These are phyloP conservation scores for Phylloscopus collybita DNA, from an alignment of 2,797 vertebrate species.

Conservation along the genomic window DNA sequence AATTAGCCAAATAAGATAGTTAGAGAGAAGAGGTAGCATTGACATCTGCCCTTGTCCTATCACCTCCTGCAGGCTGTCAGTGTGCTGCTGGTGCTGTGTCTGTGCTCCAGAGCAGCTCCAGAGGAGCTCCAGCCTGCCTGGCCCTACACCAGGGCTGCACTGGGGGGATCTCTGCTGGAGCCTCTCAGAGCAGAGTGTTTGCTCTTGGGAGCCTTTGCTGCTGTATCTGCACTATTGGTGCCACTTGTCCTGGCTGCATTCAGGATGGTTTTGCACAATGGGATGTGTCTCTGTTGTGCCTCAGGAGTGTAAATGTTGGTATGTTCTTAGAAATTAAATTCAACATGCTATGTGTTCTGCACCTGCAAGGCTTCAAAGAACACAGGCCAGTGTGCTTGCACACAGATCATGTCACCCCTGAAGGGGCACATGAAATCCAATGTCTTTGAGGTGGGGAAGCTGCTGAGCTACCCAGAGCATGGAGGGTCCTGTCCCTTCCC, in stretches of 20 bases:
- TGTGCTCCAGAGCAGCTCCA: background rate
- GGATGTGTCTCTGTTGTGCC: background rate
- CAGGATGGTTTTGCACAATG: background rate
- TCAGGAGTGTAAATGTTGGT: background rate
- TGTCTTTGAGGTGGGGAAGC: background rate
- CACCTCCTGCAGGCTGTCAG: rapidly evolving
- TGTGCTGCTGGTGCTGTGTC: background rate
- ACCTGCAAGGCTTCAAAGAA: background rate
- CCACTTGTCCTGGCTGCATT: background rate
- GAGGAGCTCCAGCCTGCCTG: background rate
- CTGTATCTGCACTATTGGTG: rapidly evolving
- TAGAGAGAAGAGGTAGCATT: background rate
- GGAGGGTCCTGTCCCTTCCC: background rate
- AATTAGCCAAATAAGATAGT: background rate
- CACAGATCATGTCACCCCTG: rapidly evolving
- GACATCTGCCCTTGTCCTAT: background rate
- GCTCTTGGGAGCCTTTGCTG: background rate
- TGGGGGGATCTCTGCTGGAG: background rate
- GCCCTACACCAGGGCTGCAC: rapidly evolving
- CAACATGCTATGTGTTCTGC: rapidly evolving
- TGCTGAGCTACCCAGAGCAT: background rate
- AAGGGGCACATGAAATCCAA: rapidly evolving
- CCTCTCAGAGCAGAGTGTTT: rapidly evolving
- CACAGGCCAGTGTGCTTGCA: rapidly evolving
- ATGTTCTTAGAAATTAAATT: background rate